phyloP scores from a whole-genome alignment of 1,140 invertebrate genomes.

The Lasioglossum albipes region DNA sequence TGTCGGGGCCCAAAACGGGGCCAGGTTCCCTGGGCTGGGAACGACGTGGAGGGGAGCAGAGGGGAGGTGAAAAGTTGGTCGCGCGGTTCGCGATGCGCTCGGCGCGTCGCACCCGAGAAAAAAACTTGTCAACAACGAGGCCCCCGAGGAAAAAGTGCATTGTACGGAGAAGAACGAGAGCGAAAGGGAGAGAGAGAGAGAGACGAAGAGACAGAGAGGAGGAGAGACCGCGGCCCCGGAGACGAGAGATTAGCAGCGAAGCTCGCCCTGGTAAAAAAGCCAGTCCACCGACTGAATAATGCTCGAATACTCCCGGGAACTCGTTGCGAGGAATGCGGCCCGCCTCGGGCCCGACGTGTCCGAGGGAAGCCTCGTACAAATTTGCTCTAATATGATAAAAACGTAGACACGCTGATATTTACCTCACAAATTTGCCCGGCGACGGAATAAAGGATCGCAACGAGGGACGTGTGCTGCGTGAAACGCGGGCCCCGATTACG shows the following conservation, averaged over 20 bases:
- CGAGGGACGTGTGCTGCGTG: neutral
- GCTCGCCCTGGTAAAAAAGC: slow-evolving; percentile 57
- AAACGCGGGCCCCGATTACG: neutral
- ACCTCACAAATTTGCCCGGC: slow-evolving; percentile 30
- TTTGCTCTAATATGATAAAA: slow-evolving; percentile 53
- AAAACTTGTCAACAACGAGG: slow-evolving; percentile 69
- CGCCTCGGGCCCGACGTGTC: slow-evolving; percentile 46
- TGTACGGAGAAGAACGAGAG: slow-evolving; percentile 49
- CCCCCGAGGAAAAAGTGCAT: slow-evolving; percentile 64
- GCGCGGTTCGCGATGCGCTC: slow-evolving; percentile 50
- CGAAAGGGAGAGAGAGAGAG: no score
- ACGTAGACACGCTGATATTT: slow-evolving; percentile 29
- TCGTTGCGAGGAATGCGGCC: slow-evolving; percentile 62
- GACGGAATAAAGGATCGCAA: slow-evolving; percentile 11
- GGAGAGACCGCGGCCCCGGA: slow-evolving; percentile 32
- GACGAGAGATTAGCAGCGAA: slow-evolving; percentile 68
- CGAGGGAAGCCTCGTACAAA: slow-evolving; percentile 51
- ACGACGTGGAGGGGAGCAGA: neutral
- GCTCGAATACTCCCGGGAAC: slow-evolving; percentile 44
- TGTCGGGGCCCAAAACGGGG: slow-evolving; percentile 42
- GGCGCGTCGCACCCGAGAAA: slow-evolving; percentile 47
- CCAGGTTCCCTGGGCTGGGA: slow-evolving; percentile 9
- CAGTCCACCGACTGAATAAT: slow-evolving; percentile 66
- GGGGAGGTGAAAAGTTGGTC: slow-evolving; percentile 40
- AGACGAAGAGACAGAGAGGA: slow-evolving; percentile 20